Conservation (phyloP, 2,113 vertebrate genomes). For the Carassius auratus region DNA sequence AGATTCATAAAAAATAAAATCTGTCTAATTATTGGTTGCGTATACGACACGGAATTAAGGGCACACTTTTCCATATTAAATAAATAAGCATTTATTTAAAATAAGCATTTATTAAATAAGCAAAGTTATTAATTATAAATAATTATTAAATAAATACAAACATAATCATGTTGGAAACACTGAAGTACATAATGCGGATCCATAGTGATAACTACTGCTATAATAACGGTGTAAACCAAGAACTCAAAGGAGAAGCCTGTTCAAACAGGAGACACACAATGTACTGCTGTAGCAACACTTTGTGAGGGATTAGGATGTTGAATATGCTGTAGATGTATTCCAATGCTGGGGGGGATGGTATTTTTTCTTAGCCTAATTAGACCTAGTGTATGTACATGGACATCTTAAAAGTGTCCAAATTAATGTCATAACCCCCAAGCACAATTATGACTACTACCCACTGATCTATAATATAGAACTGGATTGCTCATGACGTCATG, state of each 20-base stretch:
- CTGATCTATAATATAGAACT: too few species aligned
- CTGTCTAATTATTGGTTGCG: too few species aligned
- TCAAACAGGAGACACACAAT: not conserved
- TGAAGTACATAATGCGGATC: not conserved
- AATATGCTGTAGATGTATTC: not conserved
- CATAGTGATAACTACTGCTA: not conserved
- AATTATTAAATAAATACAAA: too few species aligned
- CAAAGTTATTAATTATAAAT: too few species aligned
- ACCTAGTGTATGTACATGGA: not conserved
- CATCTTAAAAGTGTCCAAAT: not conserved
- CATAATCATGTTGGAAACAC: not conserved
- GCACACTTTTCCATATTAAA: too few species aligned
- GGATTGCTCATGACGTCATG: too few species aligned
- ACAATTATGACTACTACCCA: too few species aligned
- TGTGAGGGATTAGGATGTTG: not conserved
- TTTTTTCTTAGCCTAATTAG: slow-evolving; percentile 2
- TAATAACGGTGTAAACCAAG: not conserved
- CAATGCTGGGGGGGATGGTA: not conserved
- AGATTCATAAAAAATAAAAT: too few species aligned
- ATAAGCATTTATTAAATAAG: too few species aligned
- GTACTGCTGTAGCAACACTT: not conserved
- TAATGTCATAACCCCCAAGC: not conserved
- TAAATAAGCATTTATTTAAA: too few species aligned
- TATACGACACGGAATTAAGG: too few species aligned
- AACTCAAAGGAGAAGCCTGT: not conserved